Conservation (phyloP, 2,888 invertebrate genomes). For the Drosophila seclusa region DNA sequence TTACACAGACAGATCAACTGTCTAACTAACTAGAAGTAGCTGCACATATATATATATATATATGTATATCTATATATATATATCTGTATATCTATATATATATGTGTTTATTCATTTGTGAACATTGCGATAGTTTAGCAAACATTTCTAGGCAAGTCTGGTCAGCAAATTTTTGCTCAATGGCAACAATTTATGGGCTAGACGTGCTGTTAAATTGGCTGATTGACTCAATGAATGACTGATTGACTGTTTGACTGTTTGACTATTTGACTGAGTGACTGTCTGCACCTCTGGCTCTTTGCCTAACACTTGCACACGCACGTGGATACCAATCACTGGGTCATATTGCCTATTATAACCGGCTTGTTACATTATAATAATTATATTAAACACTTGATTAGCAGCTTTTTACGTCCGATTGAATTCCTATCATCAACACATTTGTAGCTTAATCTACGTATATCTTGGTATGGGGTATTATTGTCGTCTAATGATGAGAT, state of each 20-base stretch:
- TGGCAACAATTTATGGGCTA: constrained; percentile 40
- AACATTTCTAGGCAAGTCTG: constrained; percentile 62
- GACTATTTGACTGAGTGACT: neutral
- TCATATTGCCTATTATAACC: constrained; percentile 10
- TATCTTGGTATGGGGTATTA: neutral
- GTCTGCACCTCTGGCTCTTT: neutral
- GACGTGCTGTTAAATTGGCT: constrained; percentile 44
- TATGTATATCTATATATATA: neutral
- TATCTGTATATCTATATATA: neutral
- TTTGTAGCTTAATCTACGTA: neutral
- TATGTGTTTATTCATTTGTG: neutral
- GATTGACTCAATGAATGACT: constrained; percentile 6
- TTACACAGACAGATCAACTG: constrained; percentile 50
- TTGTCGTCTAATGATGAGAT: neutral
- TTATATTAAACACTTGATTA: neutral
- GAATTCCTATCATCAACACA: neutral
- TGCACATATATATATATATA: neutral
- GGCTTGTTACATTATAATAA: constrained; percentile 3
- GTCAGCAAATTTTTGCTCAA: constrained; percentile 39
- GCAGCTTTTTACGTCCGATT: neutral
- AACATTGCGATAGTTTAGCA: constrained; percentile 61
- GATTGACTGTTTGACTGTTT: neutral
- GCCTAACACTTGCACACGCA: constrained; percentile 34
- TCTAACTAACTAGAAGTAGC: constrained; percentile 29
- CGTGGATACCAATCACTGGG: constrained; percentile 1